Evolutionary conservation across 92 coral and sea anemone genomes (phyloP), one percentile per base, ranked within the genome.

Genomic region (Zoanthus sociatus): DNA sequence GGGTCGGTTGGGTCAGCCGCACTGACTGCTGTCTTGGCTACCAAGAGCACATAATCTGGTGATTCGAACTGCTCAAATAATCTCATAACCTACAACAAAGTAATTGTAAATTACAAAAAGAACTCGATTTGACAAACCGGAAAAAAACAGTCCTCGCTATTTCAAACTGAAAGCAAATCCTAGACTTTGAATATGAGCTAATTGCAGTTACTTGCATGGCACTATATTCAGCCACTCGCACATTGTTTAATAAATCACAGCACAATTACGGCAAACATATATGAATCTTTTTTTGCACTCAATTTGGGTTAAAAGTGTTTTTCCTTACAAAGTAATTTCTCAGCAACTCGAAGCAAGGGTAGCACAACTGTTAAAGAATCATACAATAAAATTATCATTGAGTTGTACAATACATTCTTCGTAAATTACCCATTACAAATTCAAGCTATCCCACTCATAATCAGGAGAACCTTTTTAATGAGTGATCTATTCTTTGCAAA

Each of bases 11-110:
- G 92, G 3, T 85, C 83, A 31, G 97, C 99, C 18, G 92, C 86
- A 67, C 98, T 94, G 64, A 97, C 83, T 0, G 99, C 99, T 17
- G 93, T 88, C 71, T 91, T 92, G 15, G 99, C 99, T 15, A 94
- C 94, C 44, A 73, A 87, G 44, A 97, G 90, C 64, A 97, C 99
- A 82, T 88, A 89, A 66, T 97, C 99, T 42, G 95, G 95, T 0
- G 96, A 98, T 7, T 95, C 97, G 84, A 97, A 97, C 91, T 97
- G 99, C 66, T 97, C 99, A 89, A 97, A 97, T 87, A 97, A 85
- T 37, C 98, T 93, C 95, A 97, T 93, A 42, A 97, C 97, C 99
- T 96, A 56, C 9, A 86, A 26, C 46, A 26, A 33, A 54, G 45
- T 0, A 20, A 17, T n/a, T 8, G 21, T 37, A 3, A 31, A 17